A percentile compares a stretch with the other conserved stretches of the same genome.
These are phyloP conservation scores for Sinelater perroti DNA, from an alignment of 2,888 invertebrate species.

Conservation along the genomic window DNA sequence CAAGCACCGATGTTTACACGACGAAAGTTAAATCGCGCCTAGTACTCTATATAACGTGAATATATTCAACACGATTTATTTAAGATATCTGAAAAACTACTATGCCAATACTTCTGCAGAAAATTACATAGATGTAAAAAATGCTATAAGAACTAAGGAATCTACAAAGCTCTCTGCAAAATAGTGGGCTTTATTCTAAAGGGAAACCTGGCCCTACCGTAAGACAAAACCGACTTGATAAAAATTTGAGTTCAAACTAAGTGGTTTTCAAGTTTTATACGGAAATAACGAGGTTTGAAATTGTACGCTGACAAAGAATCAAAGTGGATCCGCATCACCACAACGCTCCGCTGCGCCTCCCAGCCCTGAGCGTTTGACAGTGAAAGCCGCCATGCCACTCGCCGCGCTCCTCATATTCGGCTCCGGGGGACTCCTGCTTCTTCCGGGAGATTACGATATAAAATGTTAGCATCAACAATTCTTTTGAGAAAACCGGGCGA, in stretches of 20 bases:
- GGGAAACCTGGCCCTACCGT: too few species aligned
- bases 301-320: slow-evolving; percentile 15
- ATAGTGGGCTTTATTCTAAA: too few species aligned
- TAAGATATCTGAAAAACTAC: too few species aligned
- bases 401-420: slow-evolving; percentile 11
- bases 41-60: too few species aligned
- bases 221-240: slow-evolving; percentile 1
- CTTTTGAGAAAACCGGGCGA: neutral
- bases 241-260: slow-evolving; percentile 5
- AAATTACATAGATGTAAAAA: too few species aligned
- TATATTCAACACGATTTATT: too few species aligned
- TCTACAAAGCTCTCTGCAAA: too few species aligned
- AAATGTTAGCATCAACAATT: neutral
- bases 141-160: too few species aligned
- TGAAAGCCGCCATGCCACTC: slow-evolving; percentile 11
- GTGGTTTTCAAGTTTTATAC: slow-evolving; percentile 10
- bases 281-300: slow-evolving; percentile 16
- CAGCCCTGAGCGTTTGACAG: slow-evolving; percentile 18
- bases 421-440: slow-evolving; percentile 1
- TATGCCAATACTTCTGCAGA: too few species aligned
- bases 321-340: slow-evolving; percentile 10
- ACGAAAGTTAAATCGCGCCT: too few species aligned
- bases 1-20: too few species aligned
- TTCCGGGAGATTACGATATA: neutral
- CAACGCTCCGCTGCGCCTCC: slow-evolving; percentile 5